Evolutionary conservation across 2,888 invertebrate species (phyloP).

Genomic region (Gasteruption jaculator): DNA sequence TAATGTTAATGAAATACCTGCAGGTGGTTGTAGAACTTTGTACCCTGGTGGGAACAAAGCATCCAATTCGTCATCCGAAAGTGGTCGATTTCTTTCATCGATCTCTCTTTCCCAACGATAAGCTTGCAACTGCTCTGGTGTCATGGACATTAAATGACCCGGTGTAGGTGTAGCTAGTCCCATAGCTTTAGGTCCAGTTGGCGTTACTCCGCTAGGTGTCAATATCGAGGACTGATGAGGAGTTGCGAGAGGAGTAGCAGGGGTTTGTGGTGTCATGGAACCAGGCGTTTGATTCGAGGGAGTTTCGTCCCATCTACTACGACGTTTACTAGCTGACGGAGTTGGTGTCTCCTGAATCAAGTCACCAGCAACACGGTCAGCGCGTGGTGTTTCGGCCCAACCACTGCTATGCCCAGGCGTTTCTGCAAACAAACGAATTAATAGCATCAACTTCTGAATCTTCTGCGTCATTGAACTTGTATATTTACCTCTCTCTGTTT

Average conservation of each 20-base stretch:
- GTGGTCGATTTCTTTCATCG: constrained; percentile 94
- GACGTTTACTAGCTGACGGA: constrained; percentile 89
- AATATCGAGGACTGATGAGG: constrained; percentile 69
- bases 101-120: constrained; percentile 98
- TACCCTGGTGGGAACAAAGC: constrained; percentile 97
- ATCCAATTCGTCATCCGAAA: constrained; percentile 96
- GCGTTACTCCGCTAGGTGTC: constrained; percentile 63
- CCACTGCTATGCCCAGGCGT: constrained; percentile 95
- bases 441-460: constrained; percentile 1
- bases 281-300: constrained; percentile 72
- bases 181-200: constrained; percentile 94
- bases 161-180: constrained; percentile 98
- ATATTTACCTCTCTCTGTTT: constrained; percentile 77
- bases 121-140: constrained; percentile 97
- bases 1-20: constrained; percentile 63
- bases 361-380: constrained; percentile 79
- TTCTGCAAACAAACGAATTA: constrained; percentile 55
- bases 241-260: constrained; percentile 70
- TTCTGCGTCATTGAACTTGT: not conserved
- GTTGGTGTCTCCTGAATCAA: constrained; percentile 89
- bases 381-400: constrained; percentile 98
- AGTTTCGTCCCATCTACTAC: constrained; percentile 99
- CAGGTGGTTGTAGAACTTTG: constrained; percentile 93
- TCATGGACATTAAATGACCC: constrained; percentile 95
- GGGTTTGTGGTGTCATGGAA: constrained; percentile 70